A percentile compares a stretch with the other conserved stretches of the same genome.
These are phyloP conservation scores for Entelurus aequoreus DNA, from an alignment of 2,113 vertebrate species.

Conservation along the genomic window DNA sequence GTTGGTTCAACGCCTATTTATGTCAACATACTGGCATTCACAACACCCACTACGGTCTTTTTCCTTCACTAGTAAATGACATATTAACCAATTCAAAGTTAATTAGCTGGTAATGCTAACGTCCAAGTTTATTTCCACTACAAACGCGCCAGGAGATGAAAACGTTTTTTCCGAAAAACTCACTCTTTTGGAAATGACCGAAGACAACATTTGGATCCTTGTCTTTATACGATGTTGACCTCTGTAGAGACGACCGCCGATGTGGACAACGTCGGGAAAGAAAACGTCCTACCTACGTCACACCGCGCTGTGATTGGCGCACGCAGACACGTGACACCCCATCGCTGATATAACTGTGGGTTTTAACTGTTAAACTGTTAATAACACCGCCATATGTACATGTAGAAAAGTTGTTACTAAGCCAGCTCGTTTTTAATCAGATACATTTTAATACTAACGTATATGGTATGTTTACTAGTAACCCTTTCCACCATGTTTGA, in stretches of 20 bases:
- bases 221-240: background rate
- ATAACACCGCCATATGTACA: background rate
- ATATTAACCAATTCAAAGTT: too few species aligned
- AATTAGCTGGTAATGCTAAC: too few species aligned
- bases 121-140: background rate
- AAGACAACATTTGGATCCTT: slow-evolving; percentile 47
- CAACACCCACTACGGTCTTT: too few species aligned
- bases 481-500: background rate
- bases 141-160: background rate
- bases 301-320: background rate
- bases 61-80: too few species aligned
- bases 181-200: slow-evolving; percentile 48
- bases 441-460: background rate
- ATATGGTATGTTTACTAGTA: background rate
- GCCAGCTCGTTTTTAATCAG: background rate
- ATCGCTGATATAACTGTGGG: background rate
- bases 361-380: background rate
- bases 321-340: background rate
- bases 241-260: background rate
- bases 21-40: too few species aligned
- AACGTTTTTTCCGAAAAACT: slow-evolving; percentile 19
- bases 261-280: background rate
- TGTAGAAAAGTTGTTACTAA: background rate
- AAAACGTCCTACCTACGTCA: background rate
- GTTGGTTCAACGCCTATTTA: too few species aligned